Base-by-base conservation (phyloP, 2,113 vertebrate species). In the Forbesichthys papilliferus region DNA sequence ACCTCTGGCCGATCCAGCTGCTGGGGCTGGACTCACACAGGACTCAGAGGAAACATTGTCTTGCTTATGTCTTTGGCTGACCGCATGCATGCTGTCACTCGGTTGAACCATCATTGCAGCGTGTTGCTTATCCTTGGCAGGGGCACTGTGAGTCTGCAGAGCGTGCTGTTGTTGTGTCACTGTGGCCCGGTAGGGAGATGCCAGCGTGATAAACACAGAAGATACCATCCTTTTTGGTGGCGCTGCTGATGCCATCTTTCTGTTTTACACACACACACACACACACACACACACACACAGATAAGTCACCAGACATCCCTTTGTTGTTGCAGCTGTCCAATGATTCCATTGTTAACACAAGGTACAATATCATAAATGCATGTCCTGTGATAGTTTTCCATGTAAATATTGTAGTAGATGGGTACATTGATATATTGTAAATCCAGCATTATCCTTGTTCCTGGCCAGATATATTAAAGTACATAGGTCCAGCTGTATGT, bases 161-260 rank as follows among this genome's bases (percentile, higher is more conserved):
- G 77, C 1, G n/a, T 89, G 78, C 67, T 79, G 79, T 56, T 84
- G 84, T 55, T 81, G 88, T 2, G 90, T 90, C 68, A 90, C 72
- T 0, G 90, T 92, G 69, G 90, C 90, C 54, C 74, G 81, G 61
- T 87, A 87, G 0, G 96, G 96, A 11, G 95, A 87, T 0, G 92
- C 75, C 58, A 98, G 89, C 10, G 94, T 96, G 90, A 99, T 98
- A 82, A 96, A 98, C 69, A 98, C 73, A 0, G 96, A 98, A 0
- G 96, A 98, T 52, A 95, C 92, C 0, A 98, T 89, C 77, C 94
- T 94, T 82, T 95, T 97, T 78, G 93, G 92, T 0, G 85, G 79
- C 52, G 81, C 79, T n/a, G 90, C 88, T 5, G 92, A 87, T 36
- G 91, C 87, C 92, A 93, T 93, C 79, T 36, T 65, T 74, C 64